A percentile compares a stretch with the other conserved stretches of the same genome.
Evolutionary conservation across 2,888 invertebrate species (phyloP).

Genomic region (Ophion slaviceki): DNA sequence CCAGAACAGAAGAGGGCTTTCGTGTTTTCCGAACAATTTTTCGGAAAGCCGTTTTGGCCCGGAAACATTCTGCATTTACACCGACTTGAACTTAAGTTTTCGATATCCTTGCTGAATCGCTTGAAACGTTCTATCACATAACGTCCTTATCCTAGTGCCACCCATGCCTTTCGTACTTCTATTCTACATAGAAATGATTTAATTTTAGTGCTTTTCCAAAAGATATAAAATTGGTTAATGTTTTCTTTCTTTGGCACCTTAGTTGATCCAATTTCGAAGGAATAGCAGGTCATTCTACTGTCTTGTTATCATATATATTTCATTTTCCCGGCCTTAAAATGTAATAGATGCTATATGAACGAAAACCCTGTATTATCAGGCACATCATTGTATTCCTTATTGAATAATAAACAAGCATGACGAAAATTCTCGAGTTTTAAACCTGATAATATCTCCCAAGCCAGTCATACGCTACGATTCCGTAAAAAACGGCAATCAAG

Average conservation of each 20-base stretch:
- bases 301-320: neutral
- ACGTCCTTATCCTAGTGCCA: neutral
- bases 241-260: neutral
- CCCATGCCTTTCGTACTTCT: neutral
- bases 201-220: neutral
- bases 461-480: no score
- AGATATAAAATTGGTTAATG: neutral
- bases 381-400: neutral
- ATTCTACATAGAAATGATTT: neutral
- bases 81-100: neutral
- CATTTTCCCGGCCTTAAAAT: neutral
- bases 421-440: neutral
- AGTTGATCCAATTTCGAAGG: neutral
- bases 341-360: neutral
- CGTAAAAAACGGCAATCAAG: no score
- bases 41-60: neutral
- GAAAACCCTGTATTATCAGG: neutral
- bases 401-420: constrained; percentile 48
- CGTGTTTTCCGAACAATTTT: neutral
- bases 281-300: no score
- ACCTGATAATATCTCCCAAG: neutral
- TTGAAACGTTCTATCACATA: no score
- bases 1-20: neutral
- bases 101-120: neutral
- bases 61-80: neutral